Evolutionary conservation across 2,888 invertebrate genomes (phyloP).

Genomic region (Phengaris arion): DNA sequence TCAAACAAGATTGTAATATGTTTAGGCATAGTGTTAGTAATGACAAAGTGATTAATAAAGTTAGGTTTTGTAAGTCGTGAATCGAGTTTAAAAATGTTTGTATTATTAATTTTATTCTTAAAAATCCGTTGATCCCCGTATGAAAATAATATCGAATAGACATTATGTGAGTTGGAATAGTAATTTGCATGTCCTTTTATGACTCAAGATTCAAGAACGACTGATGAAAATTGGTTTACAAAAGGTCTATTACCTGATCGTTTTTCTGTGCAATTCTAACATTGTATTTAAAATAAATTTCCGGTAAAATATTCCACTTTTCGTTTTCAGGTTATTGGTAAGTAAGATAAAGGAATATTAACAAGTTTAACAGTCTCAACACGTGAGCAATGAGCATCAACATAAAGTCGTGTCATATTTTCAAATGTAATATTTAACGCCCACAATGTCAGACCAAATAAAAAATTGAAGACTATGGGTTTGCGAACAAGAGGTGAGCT

Average conservation of each 20-base stretch:
- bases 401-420: too few species aligned
- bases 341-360: too few species aligned
- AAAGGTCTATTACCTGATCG: background rate
- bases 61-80: background rate
- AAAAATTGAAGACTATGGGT: too few species aligned
- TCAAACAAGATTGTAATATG: background rate
- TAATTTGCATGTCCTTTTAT: background rate
- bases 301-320: too few species aligned
- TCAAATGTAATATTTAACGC: too few species aligned
- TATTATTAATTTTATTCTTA: background rate
- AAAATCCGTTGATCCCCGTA: background rate
- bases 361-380: too few species aligned
- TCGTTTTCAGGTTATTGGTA: too few species aligned
- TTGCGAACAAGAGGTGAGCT: too few species aligned
- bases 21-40: background rate
- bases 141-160: background rate
- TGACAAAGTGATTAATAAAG: background rate
- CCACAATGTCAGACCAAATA: too few species aligned
- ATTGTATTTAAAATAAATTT: too few species aligned
- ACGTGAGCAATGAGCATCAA: too few species aligned
- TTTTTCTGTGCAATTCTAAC: background rate
- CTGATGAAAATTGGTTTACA: slow-evolving; percentile 12
- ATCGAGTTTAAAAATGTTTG: background rate
- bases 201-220: background rate
- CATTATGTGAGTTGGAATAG: background rate